phyloP scores from a whole-genome alignment of 2,113 vertebrate species.

The Piprites chloris region DNA sequence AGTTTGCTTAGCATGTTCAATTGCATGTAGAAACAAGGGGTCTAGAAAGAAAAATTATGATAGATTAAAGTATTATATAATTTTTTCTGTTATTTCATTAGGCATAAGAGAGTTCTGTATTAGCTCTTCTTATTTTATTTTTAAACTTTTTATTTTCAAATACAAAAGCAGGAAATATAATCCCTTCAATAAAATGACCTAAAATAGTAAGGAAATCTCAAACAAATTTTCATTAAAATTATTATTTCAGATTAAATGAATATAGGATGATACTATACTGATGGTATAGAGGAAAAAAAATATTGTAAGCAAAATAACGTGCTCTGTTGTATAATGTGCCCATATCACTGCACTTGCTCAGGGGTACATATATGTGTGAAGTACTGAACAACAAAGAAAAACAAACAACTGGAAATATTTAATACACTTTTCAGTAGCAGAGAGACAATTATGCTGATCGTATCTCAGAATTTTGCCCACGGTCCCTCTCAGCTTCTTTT shows the following conservation, averaged over 20 bases:
- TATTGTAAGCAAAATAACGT: neutral
- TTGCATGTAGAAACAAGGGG: neutral
- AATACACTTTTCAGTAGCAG: neutral
- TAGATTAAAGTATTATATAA: neutral
- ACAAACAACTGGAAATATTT: neutral
- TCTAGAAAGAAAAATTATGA: neutral
- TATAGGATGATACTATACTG: neutral
- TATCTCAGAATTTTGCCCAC: neutral
- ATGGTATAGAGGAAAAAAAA: neutral
- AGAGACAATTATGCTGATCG: neutral
- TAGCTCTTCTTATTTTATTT: neutral
- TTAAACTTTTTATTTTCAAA: neutral
- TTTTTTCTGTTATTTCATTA: neutral
- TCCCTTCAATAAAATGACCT: neutral
- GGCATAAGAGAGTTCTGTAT: neutral
- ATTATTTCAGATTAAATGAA: neutral
- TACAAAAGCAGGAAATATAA: neutral
- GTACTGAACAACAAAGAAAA: neutral
- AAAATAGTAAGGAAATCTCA: neutral
- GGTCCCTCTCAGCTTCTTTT: neutral
- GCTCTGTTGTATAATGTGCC: neutral
- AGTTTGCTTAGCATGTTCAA: neutral
- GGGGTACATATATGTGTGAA: neutral
- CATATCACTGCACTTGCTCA: neutral
- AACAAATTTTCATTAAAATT: neutral